These are phyloP conservation scores for Deladenus siricidicola DNA, from an alignment of 2,888 invertebrate genomes.

Conservation along the genomic window DNA sequence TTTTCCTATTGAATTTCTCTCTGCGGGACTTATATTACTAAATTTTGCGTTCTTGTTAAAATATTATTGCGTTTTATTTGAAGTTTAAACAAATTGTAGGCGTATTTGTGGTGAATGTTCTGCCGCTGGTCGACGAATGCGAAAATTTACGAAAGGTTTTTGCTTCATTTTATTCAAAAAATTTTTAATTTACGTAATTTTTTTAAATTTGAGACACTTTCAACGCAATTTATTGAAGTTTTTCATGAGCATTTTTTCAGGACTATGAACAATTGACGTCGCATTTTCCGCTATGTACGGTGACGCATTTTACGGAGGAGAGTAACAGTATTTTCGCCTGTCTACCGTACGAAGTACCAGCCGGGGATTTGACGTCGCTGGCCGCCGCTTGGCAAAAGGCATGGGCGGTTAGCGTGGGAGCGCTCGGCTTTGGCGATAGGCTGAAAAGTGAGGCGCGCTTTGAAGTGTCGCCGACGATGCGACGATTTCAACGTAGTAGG, in stretches of 20 bases:
- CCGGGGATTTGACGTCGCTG: neutral
- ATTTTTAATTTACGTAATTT: neutral
- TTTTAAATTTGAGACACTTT: neutral
- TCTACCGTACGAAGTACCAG: constrained; percentile 21
- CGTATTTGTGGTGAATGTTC: constrained; percentile 19
- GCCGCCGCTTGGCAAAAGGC: neutral
- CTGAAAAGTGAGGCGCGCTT: neutral
- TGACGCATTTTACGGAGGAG: constrained; percentile 13
- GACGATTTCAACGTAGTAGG: neutral
- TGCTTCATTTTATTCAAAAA: constrained; percentile 2
- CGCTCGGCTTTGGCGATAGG: neutral
- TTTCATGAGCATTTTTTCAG: neutral
- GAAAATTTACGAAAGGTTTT: constrained; percentile 3
- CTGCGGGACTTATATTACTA: too few species aligned
- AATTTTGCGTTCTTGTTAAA: neutral
- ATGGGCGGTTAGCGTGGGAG: neutral
- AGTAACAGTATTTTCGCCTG: constrained; percentile 22
- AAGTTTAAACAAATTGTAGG: too few species aligned
- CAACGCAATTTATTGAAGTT: neutral
- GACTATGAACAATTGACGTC: constrained; percentile 12
- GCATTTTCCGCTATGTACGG: constrained; percentile 22
- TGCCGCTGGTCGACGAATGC: constrained; percentile 12
- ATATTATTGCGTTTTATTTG: neutral
- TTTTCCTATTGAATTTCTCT: too few species aligned
- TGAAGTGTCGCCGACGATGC: neutral